Evolutionary conservation across 1,140 invertebrate species (phyloP).

Genomic region (Aphelinus certus): DNA sequence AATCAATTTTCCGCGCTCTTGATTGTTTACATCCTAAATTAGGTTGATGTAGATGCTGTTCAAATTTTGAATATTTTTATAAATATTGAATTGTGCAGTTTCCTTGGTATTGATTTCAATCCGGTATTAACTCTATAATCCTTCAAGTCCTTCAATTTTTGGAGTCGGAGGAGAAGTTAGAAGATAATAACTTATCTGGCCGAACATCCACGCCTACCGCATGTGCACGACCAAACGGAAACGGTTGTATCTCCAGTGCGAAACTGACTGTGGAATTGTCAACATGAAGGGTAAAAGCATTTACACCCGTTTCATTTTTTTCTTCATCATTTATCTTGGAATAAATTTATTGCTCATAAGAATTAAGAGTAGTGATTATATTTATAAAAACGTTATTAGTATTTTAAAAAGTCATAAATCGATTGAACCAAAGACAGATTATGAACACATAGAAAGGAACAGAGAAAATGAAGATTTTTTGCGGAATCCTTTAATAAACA

Average conservation of each 20-base stretch:
- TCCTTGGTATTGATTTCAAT: too few species aligned
- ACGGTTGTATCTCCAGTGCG: constrained; percentile 14
- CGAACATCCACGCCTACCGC: constrained; percentile 44
- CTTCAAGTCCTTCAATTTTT: too few species aligned
- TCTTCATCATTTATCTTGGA: constrained; percentile 18
- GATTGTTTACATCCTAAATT: too few species aligned
- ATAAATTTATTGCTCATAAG: constrained; percentile 23
- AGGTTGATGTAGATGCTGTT: too few species aligned
- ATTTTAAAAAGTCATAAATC: constrained; percentile 12
- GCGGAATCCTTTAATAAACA: too few species aligned
- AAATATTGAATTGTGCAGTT: too few species aligned
- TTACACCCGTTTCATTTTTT: constrained; percentile 19
- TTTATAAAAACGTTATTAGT: background rate
- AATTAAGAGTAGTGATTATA: constrained; percentile 24
- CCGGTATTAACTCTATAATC: too few species aligned
- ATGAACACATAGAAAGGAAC: too few species aligned
- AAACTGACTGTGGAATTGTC: constrained; percentile 8
- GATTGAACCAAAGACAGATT: background rate
- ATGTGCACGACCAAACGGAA: constrained; percentile 29
- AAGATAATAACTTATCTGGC: constrained; percentile 45
- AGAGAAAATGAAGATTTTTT: too few species aligned
- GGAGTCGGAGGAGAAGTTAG: constrained; percentile 11
- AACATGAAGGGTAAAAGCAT: background rate
- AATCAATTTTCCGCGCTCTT: too few species aligned
- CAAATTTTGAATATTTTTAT: too few species aligned